Evolutionary conservation across 2,888 invertebrate species (phyloP).

Genomic region (Melipona bicolor): DNA sequence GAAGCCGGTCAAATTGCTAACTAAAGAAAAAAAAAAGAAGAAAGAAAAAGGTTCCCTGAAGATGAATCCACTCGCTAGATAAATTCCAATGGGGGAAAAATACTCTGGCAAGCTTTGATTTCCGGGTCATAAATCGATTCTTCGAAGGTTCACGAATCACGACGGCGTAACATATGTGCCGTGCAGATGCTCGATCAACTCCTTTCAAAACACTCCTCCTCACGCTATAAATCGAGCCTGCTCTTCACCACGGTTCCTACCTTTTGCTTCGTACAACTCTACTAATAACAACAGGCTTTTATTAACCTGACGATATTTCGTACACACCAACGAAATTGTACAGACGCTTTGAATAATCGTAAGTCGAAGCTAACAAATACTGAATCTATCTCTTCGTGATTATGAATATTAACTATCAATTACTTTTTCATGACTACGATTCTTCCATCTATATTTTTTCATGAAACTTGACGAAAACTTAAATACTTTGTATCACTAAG

Average conservation of each 20-base stretch:
- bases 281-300: conserved; percentile 4
- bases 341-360: no score
- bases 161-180: conserved; percentile 47
- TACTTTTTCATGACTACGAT: no score
- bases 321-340: background rate
- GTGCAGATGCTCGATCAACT: conserved; percentile 24
- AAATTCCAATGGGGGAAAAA: background rate
- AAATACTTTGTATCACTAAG: no score
- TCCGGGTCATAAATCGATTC: conserved; percentile 31
- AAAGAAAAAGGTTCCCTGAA: background rate
- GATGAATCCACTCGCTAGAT: background rate
- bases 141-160: conserved; percentile 12
- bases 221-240: background rate
- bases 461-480: no score
- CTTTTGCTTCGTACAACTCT: background rate
- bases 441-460: no score
- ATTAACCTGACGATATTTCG: background rate
- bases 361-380: background rate
- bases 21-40: background rate
- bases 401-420: no score
- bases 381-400: no score
- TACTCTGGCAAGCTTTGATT: conserved; percentile 38
- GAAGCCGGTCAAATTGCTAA: conserved; percentile 16
- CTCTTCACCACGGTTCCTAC: background rate
- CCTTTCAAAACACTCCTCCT: conserved; percentile 5